Conservation (phyloP, 2,113 vertebrate species). For the Anseranas semipalmata region DNA sequence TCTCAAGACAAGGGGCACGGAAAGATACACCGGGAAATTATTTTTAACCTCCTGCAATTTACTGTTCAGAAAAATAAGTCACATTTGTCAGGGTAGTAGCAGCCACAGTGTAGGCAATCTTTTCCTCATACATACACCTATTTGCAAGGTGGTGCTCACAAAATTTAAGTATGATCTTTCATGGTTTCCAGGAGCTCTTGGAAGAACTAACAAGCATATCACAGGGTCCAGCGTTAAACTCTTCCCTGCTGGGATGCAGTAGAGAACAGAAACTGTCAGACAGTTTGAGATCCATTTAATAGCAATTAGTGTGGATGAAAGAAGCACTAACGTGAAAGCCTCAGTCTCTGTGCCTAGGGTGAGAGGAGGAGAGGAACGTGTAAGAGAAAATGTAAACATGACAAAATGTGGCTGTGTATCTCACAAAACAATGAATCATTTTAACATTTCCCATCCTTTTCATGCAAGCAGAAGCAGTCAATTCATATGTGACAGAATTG, state of each 20-base stretch:
- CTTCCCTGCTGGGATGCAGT: conserved; percentile 47
- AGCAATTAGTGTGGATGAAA: conserved; percentile 64
- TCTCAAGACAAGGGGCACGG: neutral
- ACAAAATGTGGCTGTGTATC: conserved; percentile 12
- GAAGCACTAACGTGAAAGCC: neutral
- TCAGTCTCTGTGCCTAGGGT: neutral
- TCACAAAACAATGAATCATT: conserved; percentile 34
- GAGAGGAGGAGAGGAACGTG: conserved; percentile 30
- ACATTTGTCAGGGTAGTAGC: neutral
- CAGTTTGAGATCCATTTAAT: conserved; percentile 56
- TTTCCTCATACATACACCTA: neutral
- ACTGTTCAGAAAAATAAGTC: neutral
- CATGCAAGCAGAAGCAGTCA: neutral
- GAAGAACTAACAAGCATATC: conserved; percentile 33
- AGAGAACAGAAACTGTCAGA: conserved; percentile 50
- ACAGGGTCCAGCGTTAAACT: conserved; percentile 47
- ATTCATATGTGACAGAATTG: conserved; percentile 42
- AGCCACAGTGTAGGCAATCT: neutral
- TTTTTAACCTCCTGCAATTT: neutral
- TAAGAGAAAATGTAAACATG: conserved; percentile 26
- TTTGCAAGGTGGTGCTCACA: conserved; percentile 19
- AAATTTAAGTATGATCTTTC: conserved; percentile 14
- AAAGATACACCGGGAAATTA: neutral
- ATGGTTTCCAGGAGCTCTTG: conserved; percentile 39
- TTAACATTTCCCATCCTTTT: conserved; percentile 31